Percentiles rank a stretch among this genome's conserved stretches.
phyloP scores from a whole-genome alignment of 2,888 invertebrate species.

The Papilio elwesi region DNA sequence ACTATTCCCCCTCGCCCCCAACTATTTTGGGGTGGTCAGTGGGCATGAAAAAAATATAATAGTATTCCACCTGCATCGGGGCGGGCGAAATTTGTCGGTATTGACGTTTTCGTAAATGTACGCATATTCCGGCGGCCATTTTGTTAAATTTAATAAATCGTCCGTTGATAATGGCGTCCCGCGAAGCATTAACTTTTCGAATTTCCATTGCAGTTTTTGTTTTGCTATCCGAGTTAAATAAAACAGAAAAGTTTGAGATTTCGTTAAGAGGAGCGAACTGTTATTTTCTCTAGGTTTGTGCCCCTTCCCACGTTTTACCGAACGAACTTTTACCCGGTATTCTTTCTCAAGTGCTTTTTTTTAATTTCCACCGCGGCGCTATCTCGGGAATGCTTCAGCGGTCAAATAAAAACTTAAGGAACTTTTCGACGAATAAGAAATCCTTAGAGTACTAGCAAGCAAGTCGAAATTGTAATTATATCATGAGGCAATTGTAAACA shows the following conservation, averaged over 20 bases:
- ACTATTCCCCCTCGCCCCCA: slow-evolving; percentile 69
- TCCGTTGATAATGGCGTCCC: slow-evolving; percentile 28
- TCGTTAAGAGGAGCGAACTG: slow-evolving; percentile 15
- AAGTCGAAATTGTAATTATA: slow-evolving; percentile 37
- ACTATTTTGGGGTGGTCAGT: slow-evolving; percentile 79
- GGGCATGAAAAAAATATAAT: slow-evolving; percentile 77
- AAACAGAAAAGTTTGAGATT: slow-evolving; percentile 31
- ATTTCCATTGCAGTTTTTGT: slow-evolving; percentile 20
- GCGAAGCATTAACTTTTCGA: slow-evolving; percentile 14
- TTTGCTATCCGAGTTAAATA: slow-evolving; percentile 26
- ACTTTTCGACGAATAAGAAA: slow-evolving; percentile 69
- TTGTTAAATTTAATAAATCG: slow-evolving; percentile 61
- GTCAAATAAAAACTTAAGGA: slow-evolving; percentile 83
- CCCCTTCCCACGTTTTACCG: slow-evolving; percentile 43
- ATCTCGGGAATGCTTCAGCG: slow-evolving; percentile 84
- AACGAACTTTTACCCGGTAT: slow-evolving; percentile 55
- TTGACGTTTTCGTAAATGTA: slow-evolving; percentile 74
- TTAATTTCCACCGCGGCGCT: slow-evolving; percentile 82
- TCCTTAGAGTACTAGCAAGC: slow-evolving; percentile 44
- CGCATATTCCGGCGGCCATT: slow-evolving; percentile 67
- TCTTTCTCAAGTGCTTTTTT: slow-evolving; percentile 65
- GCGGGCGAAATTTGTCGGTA: slow-evolving; percentile 68
- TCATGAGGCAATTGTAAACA: neutral
- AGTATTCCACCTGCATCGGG: slow-evolving; percentile 79
- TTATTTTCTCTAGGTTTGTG: slow-evolving; percentile 20